Conservation (phyloP, 2,797 vertebrate species). For the Spheniscus humboldti region DNA sequence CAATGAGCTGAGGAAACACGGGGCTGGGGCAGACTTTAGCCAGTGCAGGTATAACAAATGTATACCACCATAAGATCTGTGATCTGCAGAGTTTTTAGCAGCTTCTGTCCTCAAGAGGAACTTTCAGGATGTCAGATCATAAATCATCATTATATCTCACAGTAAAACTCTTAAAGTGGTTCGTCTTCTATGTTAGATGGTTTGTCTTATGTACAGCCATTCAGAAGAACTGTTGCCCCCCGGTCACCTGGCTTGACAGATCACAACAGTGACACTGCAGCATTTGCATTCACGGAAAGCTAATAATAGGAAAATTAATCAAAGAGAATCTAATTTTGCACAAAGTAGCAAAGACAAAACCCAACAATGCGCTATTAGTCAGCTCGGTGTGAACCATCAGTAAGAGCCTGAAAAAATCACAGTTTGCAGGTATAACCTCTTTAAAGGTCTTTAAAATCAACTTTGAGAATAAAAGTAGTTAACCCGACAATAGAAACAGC, state of each 20-base stretch:
- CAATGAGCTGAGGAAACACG: background rate
- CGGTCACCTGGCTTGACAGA: background rate
- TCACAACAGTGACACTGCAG: background rate
- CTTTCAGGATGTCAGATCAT: background rate
- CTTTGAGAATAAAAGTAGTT: background rate
- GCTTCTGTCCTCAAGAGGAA: background rate
- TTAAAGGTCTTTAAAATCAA: background rate
- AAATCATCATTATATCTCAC: background rate
- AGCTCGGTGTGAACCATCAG: background rate
- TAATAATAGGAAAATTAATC: background rate
- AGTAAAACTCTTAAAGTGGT: background rate
- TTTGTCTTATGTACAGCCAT: background rate
- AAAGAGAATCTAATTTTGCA: background rate
- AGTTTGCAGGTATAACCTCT: background rate
- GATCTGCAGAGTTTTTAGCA: background rate
- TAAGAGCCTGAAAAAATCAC: background rate
- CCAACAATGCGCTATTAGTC: background rate
- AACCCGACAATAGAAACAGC: background rate
- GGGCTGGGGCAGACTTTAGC: background rate
- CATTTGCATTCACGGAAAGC: background rate
- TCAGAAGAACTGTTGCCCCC: background rate
- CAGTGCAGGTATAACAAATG: background rate
- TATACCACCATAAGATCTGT: background rate
- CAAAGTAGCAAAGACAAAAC: background rate
- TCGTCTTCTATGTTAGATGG: background rate